Evolutionary conservation across 2,113 vertebrate species (phyloP).

Genomic region (Etia nguti): DNA sequence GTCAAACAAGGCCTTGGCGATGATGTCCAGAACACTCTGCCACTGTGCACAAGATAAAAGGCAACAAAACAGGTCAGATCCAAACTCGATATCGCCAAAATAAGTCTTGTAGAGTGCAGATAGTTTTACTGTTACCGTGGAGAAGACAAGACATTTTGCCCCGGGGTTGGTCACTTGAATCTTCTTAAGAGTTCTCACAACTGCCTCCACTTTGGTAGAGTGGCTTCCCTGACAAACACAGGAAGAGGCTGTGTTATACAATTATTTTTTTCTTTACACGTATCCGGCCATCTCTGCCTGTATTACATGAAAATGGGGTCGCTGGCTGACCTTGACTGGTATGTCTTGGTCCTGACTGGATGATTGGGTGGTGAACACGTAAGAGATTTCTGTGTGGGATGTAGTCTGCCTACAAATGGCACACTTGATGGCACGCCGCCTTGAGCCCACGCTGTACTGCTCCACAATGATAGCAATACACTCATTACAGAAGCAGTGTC

Average conservation of each 20-base stretch:
- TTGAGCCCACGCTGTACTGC: constrained; percentile 90
- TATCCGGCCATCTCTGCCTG: neutral
- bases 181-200: constrained; percentile 91
- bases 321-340: constrained; percentile 82
- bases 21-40: constrained; percentile 96
- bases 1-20: constrained; percentile 94
- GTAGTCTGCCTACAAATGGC: constrained; percentile 97
- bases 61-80: neutral
- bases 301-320: neutral
- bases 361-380: constrained; percentile 90
- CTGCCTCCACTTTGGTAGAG: constrained; percentile 98
- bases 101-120: neutral
- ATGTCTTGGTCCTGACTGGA: constrained; percentile 86
- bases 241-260: neutral
- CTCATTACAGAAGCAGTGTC: constrained; percentile 97
- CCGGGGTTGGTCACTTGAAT: constrained; percentile 86
- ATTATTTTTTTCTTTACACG: neutral
- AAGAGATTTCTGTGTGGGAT: constrained; percentile 93
- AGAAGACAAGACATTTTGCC: constrained; percentile 95
- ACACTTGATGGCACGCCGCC: constrained; percentile 89
- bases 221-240: constrained; percentile 85
- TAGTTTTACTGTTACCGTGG: constrained; percentile 79
- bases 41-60: constrained; percentile 73
- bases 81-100: neutral
- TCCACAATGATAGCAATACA: constrained; percentile 93